Evolutionary conservation across 2,797 vertebrate species (phyloP).

Genomic region (Orientallactaga sibirica): DNA sequence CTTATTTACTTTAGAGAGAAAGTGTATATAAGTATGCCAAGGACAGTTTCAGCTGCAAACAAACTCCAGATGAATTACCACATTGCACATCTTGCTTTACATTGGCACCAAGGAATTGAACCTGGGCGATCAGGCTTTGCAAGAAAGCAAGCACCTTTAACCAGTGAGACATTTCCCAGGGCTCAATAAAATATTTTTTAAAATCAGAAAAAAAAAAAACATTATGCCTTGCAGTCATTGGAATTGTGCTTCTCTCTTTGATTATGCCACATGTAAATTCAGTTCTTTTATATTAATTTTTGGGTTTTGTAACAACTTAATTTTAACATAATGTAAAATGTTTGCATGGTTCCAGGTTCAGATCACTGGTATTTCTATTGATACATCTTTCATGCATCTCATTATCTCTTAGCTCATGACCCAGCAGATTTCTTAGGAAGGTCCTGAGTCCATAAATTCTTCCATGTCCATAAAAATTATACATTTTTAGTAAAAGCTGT

Average conservation of each 20-base stretch:
- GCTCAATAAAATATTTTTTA: too few relatives aligned
- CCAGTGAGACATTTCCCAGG: too few relatives aligned
- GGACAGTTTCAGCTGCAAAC: too few relatives aligned
- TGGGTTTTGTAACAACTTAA: neutral
- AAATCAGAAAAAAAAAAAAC: too few relatives aligned
- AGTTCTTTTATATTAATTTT: neutral
- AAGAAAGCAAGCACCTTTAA: too few relatives aligned
- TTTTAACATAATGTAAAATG: constrained; percentile 28
- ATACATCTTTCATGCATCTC: neutral
- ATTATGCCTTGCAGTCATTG: neutral
- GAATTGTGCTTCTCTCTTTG: neutral
- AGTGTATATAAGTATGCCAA: too few relatives aligned
- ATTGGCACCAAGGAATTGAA: too few relatives aligned
- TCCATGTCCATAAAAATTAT: neutral
- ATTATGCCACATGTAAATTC: neutral
- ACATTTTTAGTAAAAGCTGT: constrained; percentile 18
- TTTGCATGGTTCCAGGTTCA: neutral
- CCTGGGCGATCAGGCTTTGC: too few relatives aligned
- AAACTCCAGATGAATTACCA: too few relatives aligned
- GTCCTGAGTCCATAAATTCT: constrained; percentile 24
- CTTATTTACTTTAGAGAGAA: too few relatives aligned
- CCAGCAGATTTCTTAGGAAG: neutral
- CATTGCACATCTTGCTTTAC: too few relatives aligned
- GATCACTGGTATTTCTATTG: neutral
- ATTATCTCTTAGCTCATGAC: neutral